phyloP scores from a whole-genome alignment of 2,797 vertebrate species.

The Lepidocolaptes lacrymiger region DNA sequence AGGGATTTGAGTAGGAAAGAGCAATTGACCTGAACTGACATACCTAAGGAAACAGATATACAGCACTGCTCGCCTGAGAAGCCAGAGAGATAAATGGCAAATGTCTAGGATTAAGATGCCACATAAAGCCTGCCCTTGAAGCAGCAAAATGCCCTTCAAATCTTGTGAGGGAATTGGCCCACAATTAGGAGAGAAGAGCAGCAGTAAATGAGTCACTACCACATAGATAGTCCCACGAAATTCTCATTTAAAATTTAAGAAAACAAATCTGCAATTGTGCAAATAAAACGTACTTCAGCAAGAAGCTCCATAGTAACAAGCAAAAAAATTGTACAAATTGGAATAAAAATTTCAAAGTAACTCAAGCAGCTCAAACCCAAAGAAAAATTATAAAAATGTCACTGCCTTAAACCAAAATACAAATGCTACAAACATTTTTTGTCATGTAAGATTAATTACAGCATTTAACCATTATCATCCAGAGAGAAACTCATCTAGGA shows the following conservation, averaged over 20 bases:
- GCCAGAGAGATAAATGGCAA: neutral
- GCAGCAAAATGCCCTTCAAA: neutral
- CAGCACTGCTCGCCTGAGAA: neutral
- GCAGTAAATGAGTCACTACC: neutral
- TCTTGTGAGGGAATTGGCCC: neutral
- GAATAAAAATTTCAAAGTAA: neutral
- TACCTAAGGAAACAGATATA: neutral
- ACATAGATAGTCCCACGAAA: accelerated
- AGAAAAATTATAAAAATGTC: neutral
- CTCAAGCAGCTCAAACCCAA: neutral
- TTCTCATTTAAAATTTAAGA: neutral
- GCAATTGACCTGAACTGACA: constrained; percentile 21
- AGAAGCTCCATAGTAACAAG: neutral
- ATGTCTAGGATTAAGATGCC: neutral
- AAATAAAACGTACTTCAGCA: neutral
- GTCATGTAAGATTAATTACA: neutral
- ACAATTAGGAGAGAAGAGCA: neutral
- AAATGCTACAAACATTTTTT: neutral
- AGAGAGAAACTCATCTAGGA: neutral
- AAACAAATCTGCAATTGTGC: neutral
- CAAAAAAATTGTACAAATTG: neutral
- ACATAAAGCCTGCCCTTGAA: constrained; percentile 11
- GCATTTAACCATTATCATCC: neutral
- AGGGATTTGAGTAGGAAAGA: constrained; percentile 29
- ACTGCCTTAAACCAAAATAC: neutral